Conservation (phyloP, 2,113 vertebrate genomes). For the Dryoscopus gambensis region DNA sequence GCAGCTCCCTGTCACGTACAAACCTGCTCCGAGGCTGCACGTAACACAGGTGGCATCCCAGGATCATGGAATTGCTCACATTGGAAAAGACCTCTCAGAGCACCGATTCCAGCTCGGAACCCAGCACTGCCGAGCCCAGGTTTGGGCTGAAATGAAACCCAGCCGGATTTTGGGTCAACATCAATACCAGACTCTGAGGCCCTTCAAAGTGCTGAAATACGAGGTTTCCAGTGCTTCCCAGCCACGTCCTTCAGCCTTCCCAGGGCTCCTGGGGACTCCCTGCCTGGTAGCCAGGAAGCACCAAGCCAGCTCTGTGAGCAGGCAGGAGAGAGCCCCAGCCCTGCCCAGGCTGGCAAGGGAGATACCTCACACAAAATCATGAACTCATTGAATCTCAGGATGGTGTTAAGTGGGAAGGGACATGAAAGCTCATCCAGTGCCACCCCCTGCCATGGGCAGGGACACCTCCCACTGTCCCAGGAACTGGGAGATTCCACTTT, state of each 20-base stretch:
- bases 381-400: neutral
- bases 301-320: fast-evolving
- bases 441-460: neutral
- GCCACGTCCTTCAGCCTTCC: neutral
- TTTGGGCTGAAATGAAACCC: fast-evolving
- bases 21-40: fast-evolving
- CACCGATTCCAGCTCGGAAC: neutral
- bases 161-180: neutral
- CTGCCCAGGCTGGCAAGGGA: neutral
- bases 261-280: neutral
- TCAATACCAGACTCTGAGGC: fast-evolving
- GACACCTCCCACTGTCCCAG: neutral
- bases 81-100: neutral
- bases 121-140: neutral
- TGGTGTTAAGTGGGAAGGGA: neutral
- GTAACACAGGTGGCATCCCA: fast-evolving
- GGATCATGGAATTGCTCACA: fast-evolving
- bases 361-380: neutral
- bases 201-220: neutral
- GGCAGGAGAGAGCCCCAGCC: neutral
- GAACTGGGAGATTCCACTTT: too few species aligned
- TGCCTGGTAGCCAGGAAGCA: neutral
- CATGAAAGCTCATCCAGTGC: fast-evolving
- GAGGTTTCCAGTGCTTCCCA: neutral
- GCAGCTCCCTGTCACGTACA: neutral